Evolutionary conservation across 2,888 invertebrate genomes (phyloP).

Genomic region (Melolontha melolontha): DNA sequence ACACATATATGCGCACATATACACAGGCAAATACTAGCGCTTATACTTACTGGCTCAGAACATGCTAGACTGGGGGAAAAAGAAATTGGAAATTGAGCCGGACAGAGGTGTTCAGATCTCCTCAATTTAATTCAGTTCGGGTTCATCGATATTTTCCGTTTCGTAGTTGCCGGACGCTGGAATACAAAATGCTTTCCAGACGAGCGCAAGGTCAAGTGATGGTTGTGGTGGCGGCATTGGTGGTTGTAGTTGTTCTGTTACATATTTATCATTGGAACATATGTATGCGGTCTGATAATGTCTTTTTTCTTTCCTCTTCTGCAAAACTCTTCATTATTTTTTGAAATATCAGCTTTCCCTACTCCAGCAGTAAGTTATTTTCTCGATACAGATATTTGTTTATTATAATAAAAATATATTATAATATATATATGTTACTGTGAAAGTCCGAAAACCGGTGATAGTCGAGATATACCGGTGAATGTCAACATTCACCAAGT

Average conservation of each 20-base stretch:
- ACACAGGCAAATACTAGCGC: not conserved
- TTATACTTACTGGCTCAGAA: slow-evolving; percentile 12
- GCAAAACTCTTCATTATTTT: slow-evolving; percentile 9
- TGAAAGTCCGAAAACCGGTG: too few relatives aligned
- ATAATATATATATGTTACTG: too few relatives aligned
- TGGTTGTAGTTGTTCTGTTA: not conserved
- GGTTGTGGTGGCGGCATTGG: slow-evolving; percentile 29
- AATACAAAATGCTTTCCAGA: slow-evolving; percentile 33
- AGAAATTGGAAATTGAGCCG: slow-evolving; percentile 59
- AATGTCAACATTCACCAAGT: too few relatives aligned
- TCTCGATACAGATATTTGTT: too few relatives aligned
- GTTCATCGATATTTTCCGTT: slow-evolving; percentile 45
- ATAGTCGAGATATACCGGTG: too few relatives aligned
- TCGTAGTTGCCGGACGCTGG: slow-evolving; percentile 31
- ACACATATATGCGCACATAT: slow-evolving; percentile 2
- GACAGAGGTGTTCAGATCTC: slow-evolving; percentile 56
- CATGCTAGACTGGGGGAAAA: slow-evolving; percentile 49
- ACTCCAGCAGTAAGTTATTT: too few relatives aligned
- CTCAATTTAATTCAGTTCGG: slow-evolving; percentile 59
- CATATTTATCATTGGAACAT: slow-evolving; percentile 37
- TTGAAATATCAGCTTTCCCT: too few relatives aligned
- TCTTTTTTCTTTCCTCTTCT: slow-evolving; percentile 26
- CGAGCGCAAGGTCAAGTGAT: slow-evolving; percentile 1
- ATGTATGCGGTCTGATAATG: slow-evolving; percentile 33
- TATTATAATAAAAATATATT: too few relatives aligned